These are phyloP conservation scores for Papilio polytes DNA, from an alignment of 1,140 invertebrate genomes.

Conservation along the genomic window DNA sequence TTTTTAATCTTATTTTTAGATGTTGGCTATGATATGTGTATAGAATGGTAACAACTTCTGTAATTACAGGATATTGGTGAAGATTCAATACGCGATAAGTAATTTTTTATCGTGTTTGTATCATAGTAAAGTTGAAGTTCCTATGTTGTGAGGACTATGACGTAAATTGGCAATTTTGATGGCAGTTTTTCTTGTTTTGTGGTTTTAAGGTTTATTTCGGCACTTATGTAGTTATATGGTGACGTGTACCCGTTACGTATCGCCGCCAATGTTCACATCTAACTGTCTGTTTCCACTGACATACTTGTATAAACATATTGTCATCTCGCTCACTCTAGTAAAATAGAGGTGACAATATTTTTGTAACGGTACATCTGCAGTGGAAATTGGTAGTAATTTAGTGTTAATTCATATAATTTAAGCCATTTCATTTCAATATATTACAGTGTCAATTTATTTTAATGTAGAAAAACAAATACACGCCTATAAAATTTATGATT, in stretches of 20 bases:
- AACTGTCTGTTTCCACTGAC: not conserved
- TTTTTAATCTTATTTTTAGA: constrained; percentile 25
- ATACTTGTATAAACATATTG: not conserved
- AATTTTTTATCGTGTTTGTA: not conserved
- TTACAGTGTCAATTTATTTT: no score
- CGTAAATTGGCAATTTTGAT: not conserved
- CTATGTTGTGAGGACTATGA: not conserved
- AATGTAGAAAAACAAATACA: not conserved
- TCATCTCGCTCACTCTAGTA: not conserved
- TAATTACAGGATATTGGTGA: not conserved
- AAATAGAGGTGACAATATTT: not conserved
- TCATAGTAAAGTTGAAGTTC: not conserved
- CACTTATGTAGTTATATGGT: constrained; percentile 8
- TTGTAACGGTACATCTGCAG: not conserved
- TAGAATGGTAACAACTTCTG: not conserved
- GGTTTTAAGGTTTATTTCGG: not conserved
- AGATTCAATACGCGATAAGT: not conserved
- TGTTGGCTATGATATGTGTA: constrained; percentile 11
- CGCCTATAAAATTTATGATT: not conserved
- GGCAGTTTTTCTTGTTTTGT: constrained; percentile 21
- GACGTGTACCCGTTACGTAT: not conserved
- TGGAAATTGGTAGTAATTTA: not conserved
- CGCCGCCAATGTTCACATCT: constrained; percentile 29
- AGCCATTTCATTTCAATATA: constrained; percentile 10
- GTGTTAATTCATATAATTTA: not conserved